phyloP scores from a whole-genome alignment of 2,888 invertebrate genomes.

The Coelinius sp. region DNA sequence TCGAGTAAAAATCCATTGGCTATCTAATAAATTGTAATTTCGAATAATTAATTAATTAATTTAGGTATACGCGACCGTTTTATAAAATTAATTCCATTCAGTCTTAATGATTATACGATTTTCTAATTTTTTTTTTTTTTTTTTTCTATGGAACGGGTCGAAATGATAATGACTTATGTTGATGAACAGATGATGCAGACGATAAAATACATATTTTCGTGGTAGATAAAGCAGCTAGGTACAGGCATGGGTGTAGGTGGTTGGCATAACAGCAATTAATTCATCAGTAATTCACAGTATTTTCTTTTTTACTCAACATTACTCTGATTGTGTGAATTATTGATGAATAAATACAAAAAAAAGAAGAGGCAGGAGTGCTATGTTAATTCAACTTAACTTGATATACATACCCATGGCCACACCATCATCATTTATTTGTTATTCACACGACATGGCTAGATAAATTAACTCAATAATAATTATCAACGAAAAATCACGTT shows the following conservation, averaged over 20 bases:
- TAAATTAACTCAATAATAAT: slow-evolving; percentile 21
- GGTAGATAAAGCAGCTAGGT: slow-evolving; percentile 32
- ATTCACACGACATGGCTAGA: slow-evolving; percentile 61
- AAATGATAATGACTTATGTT: neutral
- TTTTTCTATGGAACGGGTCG: neutral
- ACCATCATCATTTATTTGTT: slow-evolving; percentile 70
- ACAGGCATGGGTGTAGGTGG: slow-evolving; percentile 32
- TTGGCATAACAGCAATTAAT: slow-evolving; percentile 23
- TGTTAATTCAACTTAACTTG: slow-evolving; percentile 50
- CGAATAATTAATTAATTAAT: neutral
- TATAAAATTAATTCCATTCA: neutral
- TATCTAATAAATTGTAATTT: slow-evolving; percentile 10
- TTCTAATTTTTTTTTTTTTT: neutral
- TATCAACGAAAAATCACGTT: slow-evolving; percentile 5
- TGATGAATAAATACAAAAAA: slow-evolving; percentile 37
- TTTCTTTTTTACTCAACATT: neutral
- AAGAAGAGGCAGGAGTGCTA: slow-evolving; percentile 42
- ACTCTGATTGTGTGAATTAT: slow-evolving; percentile 17
- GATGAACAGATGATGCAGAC: slow-evolving; percentile 13
- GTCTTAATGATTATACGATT: neutral
- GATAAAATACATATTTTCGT: slow-evolving; percentile 11
- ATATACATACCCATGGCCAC: slow-evolving; percentile 71
- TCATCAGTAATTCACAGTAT: neutral
- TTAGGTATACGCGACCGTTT: slow-evolving; percentile 13
- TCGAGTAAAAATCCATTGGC: slow-evolving; percentile 41